Evolutionary conservation across 1,140 invertebrate species (phyloP), one percentile per base, ranked within the genome.

Genomic region (Zelostemma sp.): DNA sequence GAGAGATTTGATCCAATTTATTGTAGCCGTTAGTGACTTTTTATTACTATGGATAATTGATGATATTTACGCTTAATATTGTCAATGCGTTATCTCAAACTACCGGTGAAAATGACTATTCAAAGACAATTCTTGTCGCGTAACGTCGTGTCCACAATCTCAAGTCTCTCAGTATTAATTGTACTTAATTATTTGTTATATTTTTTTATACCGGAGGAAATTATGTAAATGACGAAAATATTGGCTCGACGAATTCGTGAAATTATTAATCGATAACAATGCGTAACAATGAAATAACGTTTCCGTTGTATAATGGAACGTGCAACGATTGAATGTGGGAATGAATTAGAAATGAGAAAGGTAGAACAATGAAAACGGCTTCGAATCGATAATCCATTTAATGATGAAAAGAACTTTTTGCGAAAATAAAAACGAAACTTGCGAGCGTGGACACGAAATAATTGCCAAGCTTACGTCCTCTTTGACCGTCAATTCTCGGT

Each of bases 41-140:
- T 63, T 41, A 67, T 66, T 63, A 66, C 66, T 67, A 67, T 72
- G 67, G 63, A 72, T 72, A 65, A 72, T 35, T 35, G 33, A 35
- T 11, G 11, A 35, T 72, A 72, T 72, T 68, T 72, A 72, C 69
- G 69, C 68, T 71, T 72, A 72, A 46, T 67, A 60, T 72, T 47
- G 61, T 72, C 60, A 72, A 68, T 49, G 61, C 62, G 64, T 65
- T 72, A 72, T 53, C 63, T 68, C 63, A 53, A 57, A 47, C 60
- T 53, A 61, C 38, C 58, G 61, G 49, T 35, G 54, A 54, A 46
- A 68, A 51, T 45, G 70, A 72, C 64, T 54, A 21, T 49, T 65
- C 64, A 68, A 65, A 68, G 53, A 62, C 59, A 61, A 67, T 63
- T 72, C 60, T 50, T 58, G 70, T 57, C 47, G 38, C 33, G 57